Conservation (phyloP, 2,888 invertebrate species). For the Ophraella communa region DNA sequence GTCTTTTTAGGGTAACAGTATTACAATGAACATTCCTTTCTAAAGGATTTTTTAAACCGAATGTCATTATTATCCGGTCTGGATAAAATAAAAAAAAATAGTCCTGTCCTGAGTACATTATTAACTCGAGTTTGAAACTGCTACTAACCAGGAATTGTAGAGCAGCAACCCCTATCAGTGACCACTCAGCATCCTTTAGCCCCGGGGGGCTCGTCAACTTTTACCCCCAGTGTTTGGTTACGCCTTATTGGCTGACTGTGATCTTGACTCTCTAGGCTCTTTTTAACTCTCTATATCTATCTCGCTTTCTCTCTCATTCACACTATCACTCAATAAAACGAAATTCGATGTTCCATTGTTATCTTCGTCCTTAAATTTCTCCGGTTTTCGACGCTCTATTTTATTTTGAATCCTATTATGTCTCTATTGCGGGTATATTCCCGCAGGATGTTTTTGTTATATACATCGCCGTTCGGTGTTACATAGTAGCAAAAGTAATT, state of each 20-base stretch:
- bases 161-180: slow-evolving; percentile 50
- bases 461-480: neutral
- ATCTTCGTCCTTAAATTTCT: slow-evolving; percentile 6
- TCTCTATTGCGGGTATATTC: neutral
- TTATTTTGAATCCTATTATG: slow-evolving; percentile 1
- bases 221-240: slow-evolving; percentile 58
- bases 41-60: neutral
- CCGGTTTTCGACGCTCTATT: slow-evolving; percentile 2
- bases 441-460: neutral
- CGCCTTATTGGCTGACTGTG: slow-evolving; percentile 56
- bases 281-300: too few species aligned
- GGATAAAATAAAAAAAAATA: neutral
- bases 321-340: slow-evolving; percentile 39
- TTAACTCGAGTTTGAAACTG: slow-evolving; percentile 19
- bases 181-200: slow-evolving; percentile 56
- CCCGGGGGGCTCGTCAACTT: slow-evolving; percentile 55
- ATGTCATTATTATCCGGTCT: neutral
- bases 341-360: slow-evolving; percentile 20
- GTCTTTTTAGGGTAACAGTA: too few species aligned
- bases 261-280: slow-evolving; percentile 41
- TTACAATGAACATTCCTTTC: neutral
- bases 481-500: neutral
- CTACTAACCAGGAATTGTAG: slow-evolving; percentile 39
- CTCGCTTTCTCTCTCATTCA: slow-evolving; percentile 35
- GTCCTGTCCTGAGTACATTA: slow-evolving; percentile 13